Conservation (phyloP, 2,888 invertebrate species). For the Archips crataeganus region DNA sequence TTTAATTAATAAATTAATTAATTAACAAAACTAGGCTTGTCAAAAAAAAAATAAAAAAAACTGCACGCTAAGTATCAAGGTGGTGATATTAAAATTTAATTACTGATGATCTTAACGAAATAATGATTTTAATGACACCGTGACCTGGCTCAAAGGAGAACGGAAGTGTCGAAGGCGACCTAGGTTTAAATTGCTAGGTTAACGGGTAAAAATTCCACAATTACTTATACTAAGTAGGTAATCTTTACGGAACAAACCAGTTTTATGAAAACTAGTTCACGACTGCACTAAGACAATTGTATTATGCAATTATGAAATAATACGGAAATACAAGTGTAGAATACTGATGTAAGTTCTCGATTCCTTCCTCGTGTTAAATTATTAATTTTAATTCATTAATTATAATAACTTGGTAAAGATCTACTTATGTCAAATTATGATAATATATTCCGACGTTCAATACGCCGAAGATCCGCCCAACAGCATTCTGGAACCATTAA, state of each 20-base stretch:
- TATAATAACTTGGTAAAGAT: too few relatives aligned
- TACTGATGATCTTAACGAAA: constrained; percentile 5
- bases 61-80: too few relatives aligned
- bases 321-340: background rate
- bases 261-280: background rate
- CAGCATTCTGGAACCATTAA: too few relatives aligned
- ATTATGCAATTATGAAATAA: background rate
- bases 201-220: constrained; percentile 27
- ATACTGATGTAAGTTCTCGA: background rate
- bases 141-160: constrained; percentile 32
- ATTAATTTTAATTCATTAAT: background rate
- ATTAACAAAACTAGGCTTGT: too few relatives aligned
- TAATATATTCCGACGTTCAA: too few relatives aligned
- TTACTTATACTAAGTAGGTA: constrained; percentile 20
- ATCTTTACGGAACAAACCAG: background rate
- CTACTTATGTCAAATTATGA: too few relatives aligned
- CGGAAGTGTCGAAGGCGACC: constrained; percentile 39
- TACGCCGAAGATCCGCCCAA: too few relatives aligned
- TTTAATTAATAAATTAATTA: background rate
- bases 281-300: background rate
- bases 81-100: background rate
- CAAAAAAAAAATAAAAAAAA: too few relatives aligned
- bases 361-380: background rate
- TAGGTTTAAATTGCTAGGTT: constrained; percentile 29
- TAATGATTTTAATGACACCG: constrained; percentile 26